Conservation (phyloP, 2,888 invertebrate genomes). For the Pollenia labialis region DNA sequence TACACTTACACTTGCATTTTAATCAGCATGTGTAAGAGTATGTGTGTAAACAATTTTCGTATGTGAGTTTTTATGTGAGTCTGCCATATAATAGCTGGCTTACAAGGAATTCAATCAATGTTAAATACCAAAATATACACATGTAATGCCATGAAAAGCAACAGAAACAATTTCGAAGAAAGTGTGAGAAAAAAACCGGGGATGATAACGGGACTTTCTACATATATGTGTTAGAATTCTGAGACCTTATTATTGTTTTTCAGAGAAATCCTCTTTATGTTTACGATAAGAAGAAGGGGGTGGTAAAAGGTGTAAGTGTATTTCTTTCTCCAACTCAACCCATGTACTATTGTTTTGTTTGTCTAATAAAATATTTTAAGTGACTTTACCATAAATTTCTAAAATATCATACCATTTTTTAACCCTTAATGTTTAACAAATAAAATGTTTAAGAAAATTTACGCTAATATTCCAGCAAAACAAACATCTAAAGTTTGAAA, state of each 20-base stretch:
- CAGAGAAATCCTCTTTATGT: not conserved
- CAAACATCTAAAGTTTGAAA: constrained; percentile 1
- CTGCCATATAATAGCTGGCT: constrained; percentile 18
- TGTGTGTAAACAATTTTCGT: not conserved
- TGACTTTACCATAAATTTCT: not conserved
- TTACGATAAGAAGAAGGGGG: not conserved
- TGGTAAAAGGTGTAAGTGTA: not conserved
- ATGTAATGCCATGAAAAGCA: constrained; percentile 51
- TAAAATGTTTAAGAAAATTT: not conserved
- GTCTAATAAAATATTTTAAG: not conserved
- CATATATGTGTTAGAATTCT: not conserved
- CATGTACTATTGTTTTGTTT: not conserved
- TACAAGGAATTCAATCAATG: constrained; percentile 68
- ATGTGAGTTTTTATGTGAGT: not conserved
- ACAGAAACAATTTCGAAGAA: not conserved
- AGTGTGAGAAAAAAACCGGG: not conserved
- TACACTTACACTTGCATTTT: not conserved
- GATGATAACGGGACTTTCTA: not conserved
- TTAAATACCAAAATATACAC: constrained; percentile 59
- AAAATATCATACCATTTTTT: not conserved
- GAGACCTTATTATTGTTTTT: not conserved
- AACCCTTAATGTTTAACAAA: not conserved
- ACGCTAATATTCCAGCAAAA: not conserved
- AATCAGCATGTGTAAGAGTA: not conserved
- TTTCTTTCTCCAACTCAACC: not conserved